Conservation (phyloP, 2,888 invertebrate genomes). For the Drosophila kokeensis region DNA sequence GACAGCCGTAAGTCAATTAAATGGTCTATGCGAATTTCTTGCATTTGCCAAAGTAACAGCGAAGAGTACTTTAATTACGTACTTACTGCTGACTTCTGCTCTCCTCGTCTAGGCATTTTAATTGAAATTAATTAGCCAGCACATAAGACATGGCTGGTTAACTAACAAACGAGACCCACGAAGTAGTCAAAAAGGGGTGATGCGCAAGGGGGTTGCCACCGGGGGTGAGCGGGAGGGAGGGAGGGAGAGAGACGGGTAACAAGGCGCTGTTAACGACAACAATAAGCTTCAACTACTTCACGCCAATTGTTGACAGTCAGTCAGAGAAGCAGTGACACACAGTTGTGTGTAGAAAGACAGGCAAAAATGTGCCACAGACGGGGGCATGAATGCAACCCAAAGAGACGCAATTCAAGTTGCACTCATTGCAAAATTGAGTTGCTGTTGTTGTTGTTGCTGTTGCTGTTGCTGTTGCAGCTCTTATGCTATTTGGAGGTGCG, state of each 20-base stretch:
- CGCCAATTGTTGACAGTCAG: slow-evolving; percentile 76
- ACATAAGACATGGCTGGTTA: slow-evolving; percentile 66
- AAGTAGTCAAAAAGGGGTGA: slow-evolving; percentile 10
- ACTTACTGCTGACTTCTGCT: not conserved
- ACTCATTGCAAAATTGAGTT: slow-evolving; percentile 48
- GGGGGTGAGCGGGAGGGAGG: not conserved
- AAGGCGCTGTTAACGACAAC: slow-evolving; percentile 45
- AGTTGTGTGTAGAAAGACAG: not conserved
- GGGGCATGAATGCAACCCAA: slow-evolving; percentile 5
- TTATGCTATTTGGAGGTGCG: slow-evolving; percentile 41
- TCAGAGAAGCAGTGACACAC: slow-evolving; percentile 20
- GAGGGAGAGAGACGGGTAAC: not conserved
- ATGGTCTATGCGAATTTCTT: slow-evolving; percentile 61
- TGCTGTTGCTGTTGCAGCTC: slow-evolving; percentile 8
- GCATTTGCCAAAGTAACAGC: slow-evolving; percentile 32
- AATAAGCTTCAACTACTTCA: slow-evolving; percentile 70
- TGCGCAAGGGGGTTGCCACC: not conserved
- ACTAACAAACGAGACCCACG: slow-evolving; percentile 54
- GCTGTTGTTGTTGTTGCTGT: slow-evolving; percentile 18
- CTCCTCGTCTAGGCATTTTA: slow-evolving; percentile 71
- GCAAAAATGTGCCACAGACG: not conserved
- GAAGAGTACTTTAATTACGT: slow-evolving; percentile 5
- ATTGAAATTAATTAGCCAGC: slow-evolving; percentile 77
- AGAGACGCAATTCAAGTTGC: slow-evolving; percentile 37
- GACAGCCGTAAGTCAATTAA: slow-evolving; percentile 73